Evolutionary conservation across 2,888 invertebrate genomes (phyloP).

Genomic region (Pilophorus perplexus): DNA sequence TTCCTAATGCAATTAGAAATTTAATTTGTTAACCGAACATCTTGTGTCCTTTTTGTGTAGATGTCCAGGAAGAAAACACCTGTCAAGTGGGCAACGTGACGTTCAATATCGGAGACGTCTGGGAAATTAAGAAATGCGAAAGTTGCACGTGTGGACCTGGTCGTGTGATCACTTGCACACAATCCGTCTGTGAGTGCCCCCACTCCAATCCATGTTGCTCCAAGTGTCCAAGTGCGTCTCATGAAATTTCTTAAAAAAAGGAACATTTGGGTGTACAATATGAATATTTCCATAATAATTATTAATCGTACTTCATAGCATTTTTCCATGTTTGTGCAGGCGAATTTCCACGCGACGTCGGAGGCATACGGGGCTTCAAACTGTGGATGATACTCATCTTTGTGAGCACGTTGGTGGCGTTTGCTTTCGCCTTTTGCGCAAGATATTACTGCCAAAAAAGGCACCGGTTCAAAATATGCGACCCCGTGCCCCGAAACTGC

Average conservation of each 20-base stretch:
- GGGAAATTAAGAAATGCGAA: constrained; percentile 55
- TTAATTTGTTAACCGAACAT: too few species aligned
- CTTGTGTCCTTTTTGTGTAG: too few species aligned
- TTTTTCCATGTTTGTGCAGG: too few species aligned
- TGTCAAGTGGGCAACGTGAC: constrained; percentile 49
- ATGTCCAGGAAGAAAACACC: constrained; percentile 38
- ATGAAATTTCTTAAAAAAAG: too few species aligned
- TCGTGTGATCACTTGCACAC: constrained; percentile 46
- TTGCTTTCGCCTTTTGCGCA: constrained; percentile 10
- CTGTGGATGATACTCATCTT: constrained; percentile 13
- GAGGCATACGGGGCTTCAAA: constrained; percentile 13
- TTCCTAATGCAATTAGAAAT: too few species aligned
- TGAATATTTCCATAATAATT: too few species aligned
- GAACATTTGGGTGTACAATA: too few species aligned
- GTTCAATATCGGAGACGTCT: constrained; percentile 50
- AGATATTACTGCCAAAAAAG: constrained; percentile 24
- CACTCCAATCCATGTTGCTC: constrained; percentile 46
- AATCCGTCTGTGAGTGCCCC: constrained; percentile 44
- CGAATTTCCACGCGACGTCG: constrained; percentile 20
- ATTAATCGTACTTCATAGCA: too few species aligned
- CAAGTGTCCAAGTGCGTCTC: constrained; percentile 46
- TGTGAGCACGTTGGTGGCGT: constrained; percentile 9
- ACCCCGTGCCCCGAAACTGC: constrained; percentile 49
- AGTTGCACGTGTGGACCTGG: constrained; percentile 52
- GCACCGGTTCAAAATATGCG: constrained; percentile 45